Conservation (phyloP, 2,888 invertebrate genomes). For the Escarpia spicata region DNA sequence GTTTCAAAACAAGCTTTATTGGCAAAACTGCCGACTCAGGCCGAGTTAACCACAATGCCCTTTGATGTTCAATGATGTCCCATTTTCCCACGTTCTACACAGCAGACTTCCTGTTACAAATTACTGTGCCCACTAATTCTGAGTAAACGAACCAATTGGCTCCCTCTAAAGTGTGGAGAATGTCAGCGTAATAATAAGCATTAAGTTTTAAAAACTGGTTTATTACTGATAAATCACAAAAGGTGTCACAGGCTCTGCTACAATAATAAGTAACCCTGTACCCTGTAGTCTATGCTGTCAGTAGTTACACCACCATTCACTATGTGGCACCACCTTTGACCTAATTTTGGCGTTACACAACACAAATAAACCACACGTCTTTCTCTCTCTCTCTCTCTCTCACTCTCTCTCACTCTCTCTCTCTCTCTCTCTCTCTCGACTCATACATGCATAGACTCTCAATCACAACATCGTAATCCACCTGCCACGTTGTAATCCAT, state of each 20-base stretch:
- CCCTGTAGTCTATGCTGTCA: not conserved
- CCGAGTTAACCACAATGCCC: too few species aligned
- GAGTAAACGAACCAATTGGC: too few species aligned
- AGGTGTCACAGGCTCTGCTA: not conserved
- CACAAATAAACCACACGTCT: not conserved
- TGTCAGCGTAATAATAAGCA: not conserved
- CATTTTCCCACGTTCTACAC: too few species aligned
- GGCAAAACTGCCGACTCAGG: too few species aligned
- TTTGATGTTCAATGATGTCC: too few species aligned
- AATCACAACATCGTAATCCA: not conserved
- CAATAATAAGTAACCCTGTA: not conserved
- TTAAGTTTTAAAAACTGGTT: not conserved
- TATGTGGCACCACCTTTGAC: not conserved
- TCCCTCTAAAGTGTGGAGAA: not conserved
- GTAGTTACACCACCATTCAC: not conserved
- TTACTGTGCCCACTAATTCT: too few species aligned
- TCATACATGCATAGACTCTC: not conserved
- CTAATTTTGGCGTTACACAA: not conserved
- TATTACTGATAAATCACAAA: not conserved
- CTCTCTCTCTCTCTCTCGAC: not conserved
- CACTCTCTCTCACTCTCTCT: not conserved
- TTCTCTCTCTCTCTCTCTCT: not conserved
- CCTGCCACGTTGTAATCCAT: not conserved
- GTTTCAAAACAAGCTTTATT: too few species aligned
- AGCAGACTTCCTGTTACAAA: too few species aligned